phyloP scores from a whole-genome alignment of 1,140 invertebrate genomes.

The Melanaphis sacchari region DNA sequence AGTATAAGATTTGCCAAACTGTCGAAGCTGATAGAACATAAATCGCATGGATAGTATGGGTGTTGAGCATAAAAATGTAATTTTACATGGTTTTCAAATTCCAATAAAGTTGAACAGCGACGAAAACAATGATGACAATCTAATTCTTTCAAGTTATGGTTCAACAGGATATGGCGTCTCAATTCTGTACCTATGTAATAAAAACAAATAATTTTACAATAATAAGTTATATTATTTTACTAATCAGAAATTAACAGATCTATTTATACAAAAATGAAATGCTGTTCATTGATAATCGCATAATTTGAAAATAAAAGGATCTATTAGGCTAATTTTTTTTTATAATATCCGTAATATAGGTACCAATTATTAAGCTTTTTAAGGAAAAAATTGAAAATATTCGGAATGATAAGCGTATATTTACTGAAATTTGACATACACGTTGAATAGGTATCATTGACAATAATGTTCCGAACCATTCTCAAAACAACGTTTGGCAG shows the following conservation, averaged over 20 bases:
- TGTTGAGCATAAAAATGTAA: background rate
- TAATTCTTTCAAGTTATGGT: slow-evolving; percentile 48
- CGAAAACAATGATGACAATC: slow-evolving; percentile 56
- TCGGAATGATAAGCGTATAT: too few relatives aligned
- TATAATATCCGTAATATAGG: too few relatives aligned
- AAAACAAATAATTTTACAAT: background rate
- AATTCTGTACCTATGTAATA: slow-evolving; percentile 40
- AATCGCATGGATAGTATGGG: slow-evolving; percentile 20
- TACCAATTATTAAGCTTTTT: too few relatives aligned
- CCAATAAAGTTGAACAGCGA: slow-evolving; percentile 40
- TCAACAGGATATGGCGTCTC: slow-evolving; percentile 35
- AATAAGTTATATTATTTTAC: background rate
- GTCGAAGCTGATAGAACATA: background rate
- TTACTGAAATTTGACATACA: too few relatives aligned
- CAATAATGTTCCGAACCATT: too few relatives aligned
- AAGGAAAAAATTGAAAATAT: too few relatives aligned
- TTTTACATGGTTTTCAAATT: slow-evolving; percentile 55
- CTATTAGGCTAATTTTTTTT: too few relatives aligned
- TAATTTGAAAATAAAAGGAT: too few relatives aligned
- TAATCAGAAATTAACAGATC: background rate
- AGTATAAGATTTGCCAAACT: slow-evolving; percentile 32
- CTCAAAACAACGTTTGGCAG: too few relatives aligned
- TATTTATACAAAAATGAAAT: too few relatives aligned
- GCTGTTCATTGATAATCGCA: too few relatives aligned
- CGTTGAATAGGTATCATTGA: too few relatives aligned